Evolutionary conservation across 2,888 invertebrate genomes (phyloP).

Genomic region (Isotomurus palustris): DNA sequence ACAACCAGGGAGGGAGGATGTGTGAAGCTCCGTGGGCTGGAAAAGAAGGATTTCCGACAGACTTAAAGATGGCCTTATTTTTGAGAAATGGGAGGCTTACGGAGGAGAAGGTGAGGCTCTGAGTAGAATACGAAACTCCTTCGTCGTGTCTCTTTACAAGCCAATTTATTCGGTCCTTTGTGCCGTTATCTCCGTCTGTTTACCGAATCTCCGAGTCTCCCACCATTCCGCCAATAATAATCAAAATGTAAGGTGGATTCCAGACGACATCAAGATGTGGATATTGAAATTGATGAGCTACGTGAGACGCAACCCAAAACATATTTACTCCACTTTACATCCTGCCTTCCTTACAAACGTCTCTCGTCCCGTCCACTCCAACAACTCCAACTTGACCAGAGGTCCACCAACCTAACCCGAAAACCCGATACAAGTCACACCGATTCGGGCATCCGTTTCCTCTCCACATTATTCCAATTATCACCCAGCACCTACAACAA

Average conservation of each 20-base stretch:
- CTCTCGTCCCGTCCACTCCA: too few relatives aligned
- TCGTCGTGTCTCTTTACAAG: background rate
- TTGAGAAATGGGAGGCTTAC: background rate
- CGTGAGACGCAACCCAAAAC: constrained; percentile 8
- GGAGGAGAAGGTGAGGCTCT: background rate
- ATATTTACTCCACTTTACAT: too few relatives aligned
- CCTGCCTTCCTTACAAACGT: too few relatives aligned
- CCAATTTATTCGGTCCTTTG: background rate
- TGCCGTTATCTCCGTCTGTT: background rate
- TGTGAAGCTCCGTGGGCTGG: background rate
- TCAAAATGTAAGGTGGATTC: constrained; percentile 1
- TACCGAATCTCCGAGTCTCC: background rate
- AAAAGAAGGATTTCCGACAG: background rate
- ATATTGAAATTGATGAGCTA: constrained; percentile 19
- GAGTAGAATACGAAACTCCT: background rate
- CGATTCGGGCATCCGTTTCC: too few relatives aligned
- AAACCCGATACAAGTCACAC: too few relatives aligned
- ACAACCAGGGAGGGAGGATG: background rate
- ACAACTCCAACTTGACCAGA: too few relatives aligned
- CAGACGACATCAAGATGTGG: constrained; percentile 1
- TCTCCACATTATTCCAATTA: too few relatives aligned
- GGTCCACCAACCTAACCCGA: too few relatives aligned
- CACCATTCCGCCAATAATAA: background rate
- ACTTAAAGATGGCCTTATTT: background rate
- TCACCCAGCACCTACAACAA: too few relatives aligned